phyloP scores from a whole-genome alignment of 2,888 invertebrate genomes.

The Oligia fasciuncula region DNA sequence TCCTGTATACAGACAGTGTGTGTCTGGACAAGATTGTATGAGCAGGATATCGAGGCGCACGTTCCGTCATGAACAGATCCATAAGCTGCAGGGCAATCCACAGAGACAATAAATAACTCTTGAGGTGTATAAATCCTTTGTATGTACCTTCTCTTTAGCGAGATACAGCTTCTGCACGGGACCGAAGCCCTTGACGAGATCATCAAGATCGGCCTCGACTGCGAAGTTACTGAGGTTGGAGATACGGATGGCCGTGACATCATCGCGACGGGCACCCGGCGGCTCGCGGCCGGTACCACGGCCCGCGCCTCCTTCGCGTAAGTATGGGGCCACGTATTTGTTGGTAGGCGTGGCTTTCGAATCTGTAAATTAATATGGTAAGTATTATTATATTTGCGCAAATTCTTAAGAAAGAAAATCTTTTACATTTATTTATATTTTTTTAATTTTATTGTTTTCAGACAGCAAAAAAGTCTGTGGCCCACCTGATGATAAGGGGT shows the following conservation, averaged over 20 bases:
- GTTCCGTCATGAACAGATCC: not conserved
- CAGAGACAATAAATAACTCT: not conserved
- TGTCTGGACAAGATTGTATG: no score
- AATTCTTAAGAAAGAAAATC: not conserved
- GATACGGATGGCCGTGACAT: slow-evolving; percentile 97
- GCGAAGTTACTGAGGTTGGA: slow-evolving; percentile 99
- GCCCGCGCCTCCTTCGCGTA: slow-evolving; percentile 96
- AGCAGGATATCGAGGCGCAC: not conserved
- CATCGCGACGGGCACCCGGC: slow-evolving; percentile 94
- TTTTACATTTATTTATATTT: not conserved
- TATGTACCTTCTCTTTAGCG: slow-evolving; percentile 95
- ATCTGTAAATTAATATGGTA: slow-evolving; percentile 70
- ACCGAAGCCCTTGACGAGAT: slow-evolving; percentile 98
- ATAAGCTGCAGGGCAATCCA: not conserved
- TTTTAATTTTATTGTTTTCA: not conserved
- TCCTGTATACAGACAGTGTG: not conserved
- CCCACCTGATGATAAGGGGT: not conserved
- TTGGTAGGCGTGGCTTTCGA: slow-evolving; percentile 87
- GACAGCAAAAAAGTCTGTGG: no score
- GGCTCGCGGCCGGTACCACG: slow-evolving; percentile 91
- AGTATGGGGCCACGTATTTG: slow-evolving; percentile 96
- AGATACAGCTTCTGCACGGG: slow-evolving; percentile 97
- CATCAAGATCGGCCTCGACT: slow-evolving; percentile 98
- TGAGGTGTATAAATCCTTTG: no score
- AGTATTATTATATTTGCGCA: not conserved